Conservation (phyloP, 2,888 invertebrate genomes). For the Anthophora plumipes region DNA sequence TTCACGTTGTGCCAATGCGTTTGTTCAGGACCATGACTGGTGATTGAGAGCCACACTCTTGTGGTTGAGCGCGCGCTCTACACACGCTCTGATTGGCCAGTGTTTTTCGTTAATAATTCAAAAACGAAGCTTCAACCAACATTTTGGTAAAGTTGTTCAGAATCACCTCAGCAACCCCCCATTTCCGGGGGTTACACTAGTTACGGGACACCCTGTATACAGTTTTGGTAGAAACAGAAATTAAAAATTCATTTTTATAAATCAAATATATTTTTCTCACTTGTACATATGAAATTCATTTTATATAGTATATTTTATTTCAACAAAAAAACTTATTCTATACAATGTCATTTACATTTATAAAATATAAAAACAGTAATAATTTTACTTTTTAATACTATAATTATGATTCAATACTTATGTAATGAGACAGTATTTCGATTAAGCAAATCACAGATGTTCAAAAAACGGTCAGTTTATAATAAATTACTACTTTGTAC, state of each 20-base stretch:
- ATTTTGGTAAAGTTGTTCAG: too few relatives aligned
- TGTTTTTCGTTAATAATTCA: too few relatives aligned
- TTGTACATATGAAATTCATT: constrained; percentile 42
- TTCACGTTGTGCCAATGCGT: too few relatives aligned
- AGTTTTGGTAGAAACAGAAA: constrained; percentile 10
- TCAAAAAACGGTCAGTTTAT: constrained; percentile 75
- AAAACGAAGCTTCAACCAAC: too few relatives aligned
- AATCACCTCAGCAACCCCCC: too few relatives aligned
- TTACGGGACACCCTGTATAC: too few relatives aligned
- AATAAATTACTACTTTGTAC: constrained; percentile 74
- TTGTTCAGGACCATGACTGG: too few relatives aligned
- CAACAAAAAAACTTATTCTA: constrained; percentile 62
- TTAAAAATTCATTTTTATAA: constrained; percentile 48
- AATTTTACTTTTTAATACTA: constrained; percentile 71
- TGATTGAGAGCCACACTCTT: too few relatives aligned
- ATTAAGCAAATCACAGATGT: constrained; percentile 73
- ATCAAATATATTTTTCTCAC: constrained; percentile 68
- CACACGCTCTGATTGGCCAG: too few relatives aligned
- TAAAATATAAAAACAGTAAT: constrained; percentile 79
- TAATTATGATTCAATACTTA: constrained; percentile 69
- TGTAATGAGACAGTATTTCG: constrained; percentile 55
- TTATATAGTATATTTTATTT: constrained; percentile 57
- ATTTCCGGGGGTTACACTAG: too few relatives aligned
- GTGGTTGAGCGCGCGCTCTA: too few relatives aligned
- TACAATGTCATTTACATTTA: constrained; percentile 69